Base-by-base conservation (phyloP, 2,888 invertebrate species). In the Lasioglossum villosulum region DNA sequence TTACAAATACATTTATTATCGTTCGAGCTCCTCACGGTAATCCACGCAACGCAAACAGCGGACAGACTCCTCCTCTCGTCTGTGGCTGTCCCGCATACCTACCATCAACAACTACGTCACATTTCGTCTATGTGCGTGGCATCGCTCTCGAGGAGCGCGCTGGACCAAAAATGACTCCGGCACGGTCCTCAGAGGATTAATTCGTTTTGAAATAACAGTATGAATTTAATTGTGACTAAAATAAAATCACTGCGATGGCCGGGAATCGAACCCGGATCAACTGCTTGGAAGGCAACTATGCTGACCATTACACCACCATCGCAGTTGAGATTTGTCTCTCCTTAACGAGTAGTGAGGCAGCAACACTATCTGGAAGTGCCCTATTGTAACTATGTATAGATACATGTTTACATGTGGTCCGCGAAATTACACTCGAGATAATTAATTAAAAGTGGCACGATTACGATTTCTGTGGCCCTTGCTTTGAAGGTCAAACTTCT, bases 251-350 rank as follows among this genome's bases (percentile, higher is more conserved):
- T 42, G 42, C 42, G 42, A 42, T 42, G 42, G 95, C 95, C 95
- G 94, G 94, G 94, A 95, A 94, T 95, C 94, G 95, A 95, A 95
- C 94, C 95, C 95, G 95, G 94, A 95, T 95, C 95, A 95, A 94
- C 94, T 95, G 94, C 95, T 95, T 95, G 94, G 95, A 94, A 94
- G 95, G 94, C 94, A 94, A 95, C 94, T 95, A 95, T 95, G 95
- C 95, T 95, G 91, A 95, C 95, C 95, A 94, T 95, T 95, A 95
- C 94, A 95, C 95, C 95, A 95, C 94, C 95, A 94, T 94, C 74
- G 74, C 74, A 74, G 74, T 39, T 74, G 27, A 39, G 8, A 39
- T 2, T 4, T 8, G 0, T 42, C 19, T 10, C 30, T 6, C 14
- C 5, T 37, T 2, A 68, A 10, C 16, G 34, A 37, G 68, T 23